Percentiles rank a stretch among this genome's conserved stretches.
phyloP scores from a whole-genome alignment of 2,113 vertebrate species.

The Desmodus rotundus region DNA sequence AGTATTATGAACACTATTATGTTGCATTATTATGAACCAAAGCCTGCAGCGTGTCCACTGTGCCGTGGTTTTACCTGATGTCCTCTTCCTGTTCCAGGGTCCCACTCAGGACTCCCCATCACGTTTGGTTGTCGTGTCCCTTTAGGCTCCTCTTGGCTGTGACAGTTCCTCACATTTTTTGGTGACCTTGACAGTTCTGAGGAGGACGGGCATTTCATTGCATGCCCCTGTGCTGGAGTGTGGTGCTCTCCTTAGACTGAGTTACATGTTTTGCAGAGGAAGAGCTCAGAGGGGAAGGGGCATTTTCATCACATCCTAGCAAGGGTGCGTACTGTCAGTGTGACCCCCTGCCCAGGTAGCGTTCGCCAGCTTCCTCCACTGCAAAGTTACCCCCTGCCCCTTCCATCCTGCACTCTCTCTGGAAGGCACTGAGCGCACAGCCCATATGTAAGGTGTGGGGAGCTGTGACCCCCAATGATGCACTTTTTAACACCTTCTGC shows the following conservation, averaged over 20 bases:
- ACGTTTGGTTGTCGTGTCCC: background rate
- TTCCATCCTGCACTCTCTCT: background rate
- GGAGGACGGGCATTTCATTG: background rate
- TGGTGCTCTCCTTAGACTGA: background rate
- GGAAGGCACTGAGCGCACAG: background rate
- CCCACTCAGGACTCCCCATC: background rate
- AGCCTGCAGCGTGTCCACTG: background rate
- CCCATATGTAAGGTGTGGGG: background rate
- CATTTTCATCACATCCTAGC: background rate
- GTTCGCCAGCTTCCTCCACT: background rate
- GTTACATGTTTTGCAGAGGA: background rate
- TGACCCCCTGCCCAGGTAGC: background rate
- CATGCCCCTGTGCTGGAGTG: background rate
- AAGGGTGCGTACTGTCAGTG: accelerated
- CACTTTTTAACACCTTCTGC: background rate
- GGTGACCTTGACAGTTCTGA: background rate
- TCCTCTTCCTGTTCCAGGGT: background rate
- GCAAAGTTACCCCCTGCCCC: background rate
- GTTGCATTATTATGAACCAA: background rate
- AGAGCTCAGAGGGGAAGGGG: background rate
- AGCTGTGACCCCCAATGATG: background rate
- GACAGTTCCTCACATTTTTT: background rate
- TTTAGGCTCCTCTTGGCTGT: background rate
- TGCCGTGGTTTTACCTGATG: background rate
- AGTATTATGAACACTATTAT: too few species aligned